Base-by-base conservation (phyloP, 1,140 invertebrate genomes). In the Vanessa tameamea region DNA sequence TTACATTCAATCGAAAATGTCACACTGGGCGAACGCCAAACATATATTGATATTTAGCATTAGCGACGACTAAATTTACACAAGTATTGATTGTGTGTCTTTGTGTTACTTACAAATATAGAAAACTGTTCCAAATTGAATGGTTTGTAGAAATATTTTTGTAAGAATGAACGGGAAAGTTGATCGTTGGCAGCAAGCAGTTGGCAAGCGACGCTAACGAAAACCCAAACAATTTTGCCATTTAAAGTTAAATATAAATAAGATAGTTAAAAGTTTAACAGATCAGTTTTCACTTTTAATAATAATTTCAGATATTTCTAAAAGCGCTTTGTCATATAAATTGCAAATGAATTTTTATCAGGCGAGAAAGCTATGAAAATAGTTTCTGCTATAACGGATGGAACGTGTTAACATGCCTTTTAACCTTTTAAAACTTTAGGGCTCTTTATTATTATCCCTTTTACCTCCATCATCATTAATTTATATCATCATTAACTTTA, bases 111-210 rank as follows among this genome's bases (percentile, higher is more conserved):
- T 64, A 69, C 59, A 66, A 74, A 64, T n/a, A 68, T 64, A 69
- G 31, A 67, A 71, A 71, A 66, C 73, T 70, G 51, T 61, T 75
- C 63, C 48, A 75, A 75, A 75, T 75, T 75, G 68, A 48, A 70
- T 70, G 73, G 64, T 59, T 55, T 70, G 68, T 70, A 75, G 68
- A 71, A 71, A 70, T 71, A 71, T 64, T 75, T 57, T 75, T 14
- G 65, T 55, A 70, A 53, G 61, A 70, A 71, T 67, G 69, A 71
- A 75, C 73, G 73, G 64, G 73, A 75, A 75, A 75, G 73, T 75
- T 70, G 53, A 71, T 59, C 69, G 68, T 71, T 75, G 73, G 73
- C 73, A 75, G 63, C 73, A 71, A 75, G 64, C 47, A 50, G 64
- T 75, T 75, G 73, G 73, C 73, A 75, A 71, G 69, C 69, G 63